phyloP scores from a whole-genome alignment of 2,797 vertebrate genomes.

The Hirundo rustica region DNA sequence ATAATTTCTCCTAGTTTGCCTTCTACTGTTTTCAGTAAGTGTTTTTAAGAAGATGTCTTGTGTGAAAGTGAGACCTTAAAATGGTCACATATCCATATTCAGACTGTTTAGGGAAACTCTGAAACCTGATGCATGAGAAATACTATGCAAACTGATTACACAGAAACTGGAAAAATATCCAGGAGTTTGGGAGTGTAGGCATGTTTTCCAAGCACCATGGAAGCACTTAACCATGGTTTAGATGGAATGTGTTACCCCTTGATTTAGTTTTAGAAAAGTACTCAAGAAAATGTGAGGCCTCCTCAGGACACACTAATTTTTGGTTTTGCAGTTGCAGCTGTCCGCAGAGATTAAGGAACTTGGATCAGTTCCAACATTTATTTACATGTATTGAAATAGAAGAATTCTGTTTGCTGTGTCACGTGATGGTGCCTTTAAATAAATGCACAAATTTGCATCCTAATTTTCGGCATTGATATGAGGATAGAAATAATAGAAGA shows the following conservation, averaged over 20 bases:
- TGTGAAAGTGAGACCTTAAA: background rate
- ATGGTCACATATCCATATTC: background rate
- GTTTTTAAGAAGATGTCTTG: background rate
- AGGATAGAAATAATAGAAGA: background rate
- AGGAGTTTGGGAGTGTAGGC: background rate
- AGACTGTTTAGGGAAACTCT: background rate
- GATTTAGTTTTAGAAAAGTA: constrained; percentile 47
- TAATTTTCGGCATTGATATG: background rate
- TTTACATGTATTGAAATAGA: background rate
- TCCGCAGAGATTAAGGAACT: constrained; percentile 39
- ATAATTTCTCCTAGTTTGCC: background rate
- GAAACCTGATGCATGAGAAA: constrained; percentile 32
- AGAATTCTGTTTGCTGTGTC: background rate
- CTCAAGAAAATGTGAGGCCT: constrained; percentile 26
- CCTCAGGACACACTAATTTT: constrained; percentile 55
- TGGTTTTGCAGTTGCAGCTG: constrained; percentile 54
- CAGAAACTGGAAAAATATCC: constrained; percentile 6
- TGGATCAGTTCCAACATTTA: background rate
- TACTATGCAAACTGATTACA: constrained; percentile 21
- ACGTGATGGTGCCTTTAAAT: background rate
- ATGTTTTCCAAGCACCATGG: background rate
- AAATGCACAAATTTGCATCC: background rate
- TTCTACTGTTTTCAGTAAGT: background rate
- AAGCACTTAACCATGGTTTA: constrained; percentile 30
- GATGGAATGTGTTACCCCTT: constrained; percentile 8